Evolutionary conservation across 1,140 invertebrate species (phyloP).

Genomic region (Euura lappo): DNA sequence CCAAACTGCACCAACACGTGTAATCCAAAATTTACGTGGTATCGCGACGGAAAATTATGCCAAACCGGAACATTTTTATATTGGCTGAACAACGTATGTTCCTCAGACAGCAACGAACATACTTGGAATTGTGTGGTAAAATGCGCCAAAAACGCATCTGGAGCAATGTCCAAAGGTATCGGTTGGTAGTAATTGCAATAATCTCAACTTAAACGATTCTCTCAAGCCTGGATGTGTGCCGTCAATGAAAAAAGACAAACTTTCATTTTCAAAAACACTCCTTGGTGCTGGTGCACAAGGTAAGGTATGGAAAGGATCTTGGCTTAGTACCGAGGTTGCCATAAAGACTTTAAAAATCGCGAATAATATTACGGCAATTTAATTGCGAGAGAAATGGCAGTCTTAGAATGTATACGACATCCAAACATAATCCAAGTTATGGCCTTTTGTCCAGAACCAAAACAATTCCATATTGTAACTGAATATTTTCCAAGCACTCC

Average conservation of each 20-base stretch:
- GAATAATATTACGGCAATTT: not conserved
- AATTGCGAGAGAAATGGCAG: not conserved
- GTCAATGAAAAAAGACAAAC: too few relatives aligned
- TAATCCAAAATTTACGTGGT: conserved; percentile 11
- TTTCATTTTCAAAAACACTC: not conserved
- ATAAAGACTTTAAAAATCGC: too few relatives aligned
- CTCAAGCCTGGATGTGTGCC: too few relatives aligned
- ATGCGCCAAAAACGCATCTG: too few relatives aligned
- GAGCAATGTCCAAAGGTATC: too few relatives aligned
- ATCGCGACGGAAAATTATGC: not conserved
- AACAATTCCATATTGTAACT: not conserved
- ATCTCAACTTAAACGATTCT: too few relatives aligned
- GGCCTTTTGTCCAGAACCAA: not conserved
- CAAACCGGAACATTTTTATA: not conserved
- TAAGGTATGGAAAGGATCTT: not conserved
- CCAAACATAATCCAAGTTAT: conserved; percentile 8
- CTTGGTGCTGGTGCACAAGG: not conserved
- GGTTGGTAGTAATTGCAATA: too few relatives aligned
- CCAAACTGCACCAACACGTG: not conserved
- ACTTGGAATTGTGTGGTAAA: too few relatives aligned
- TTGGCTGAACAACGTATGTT: too few relatives aligned
- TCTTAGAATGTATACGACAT: not conserved
- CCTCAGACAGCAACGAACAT: too few relatives aligned
- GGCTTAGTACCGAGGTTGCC: not conserved
- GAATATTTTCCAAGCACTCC: not conserved